Conservation (phyloP, 1,140 invertebrate species). For the Pararge aegeria region DNA sequence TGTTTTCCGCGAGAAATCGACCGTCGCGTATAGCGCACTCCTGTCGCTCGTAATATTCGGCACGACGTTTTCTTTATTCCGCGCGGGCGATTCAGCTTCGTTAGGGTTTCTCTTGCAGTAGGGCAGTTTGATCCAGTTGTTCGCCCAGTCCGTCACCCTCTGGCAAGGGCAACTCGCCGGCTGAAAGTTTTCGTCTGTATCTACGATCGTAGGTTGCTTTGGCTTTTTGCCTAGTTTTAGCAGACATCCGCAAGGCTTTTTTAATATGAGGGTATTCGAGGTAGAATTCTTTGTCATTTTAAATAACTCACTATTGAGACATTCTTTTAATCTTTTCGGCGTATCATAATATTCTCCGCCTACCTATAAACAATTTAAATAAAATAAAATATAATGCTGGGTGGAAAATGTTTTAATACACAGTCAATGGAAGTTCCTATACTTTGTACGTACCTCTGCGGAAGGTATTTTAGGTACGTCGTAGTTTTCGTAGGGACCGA, state of each 20-base stretch:
- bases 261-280: conserved; percentile 79
- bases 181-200: conserved; percentile 59
- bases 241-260: conserved; percentile 83
- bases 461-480: conserved; percentile 85
- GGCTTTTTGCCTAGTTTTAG: conserved; percentile 73
- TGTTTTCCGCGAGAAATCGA: conserved; percentile 84
- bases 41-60: conserved; percentile 58
- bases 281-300: conserved; percentile 81
- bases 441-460: conserved; percentile 62
- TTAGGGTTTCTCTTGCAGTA: conserved; percentile 78
- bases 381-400: too few relatives aligned
- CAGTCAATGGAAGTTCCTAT: too few relatives aligned
- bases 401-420: too few relatives aligned
- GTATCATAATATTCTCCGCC: conserved; percentile 86
- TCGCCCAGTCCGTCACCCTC: conserved; percentile 84
- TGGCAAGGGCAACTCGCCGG: conserved; percentile 81
- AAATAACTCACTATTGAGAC: conserved; percentile 81
- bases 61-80: conserved; percentile 74
- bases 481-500: conserved; percentile 87
- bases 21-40: conserved; percentile 84
- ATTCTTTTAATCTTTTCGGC: conserved; percentile 87
- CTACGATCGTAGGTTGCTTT: conserved; percentile 66
- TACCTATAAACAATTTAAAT: conserved; percentile 36
- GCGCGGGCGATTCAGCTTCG: conserved; percentile 74
- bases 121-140: conserved; percentile 81